phyloP scores from a whole-genome alignment of 2,888 invertebrate genomes.

The Diarsia brunnea region DNA sequence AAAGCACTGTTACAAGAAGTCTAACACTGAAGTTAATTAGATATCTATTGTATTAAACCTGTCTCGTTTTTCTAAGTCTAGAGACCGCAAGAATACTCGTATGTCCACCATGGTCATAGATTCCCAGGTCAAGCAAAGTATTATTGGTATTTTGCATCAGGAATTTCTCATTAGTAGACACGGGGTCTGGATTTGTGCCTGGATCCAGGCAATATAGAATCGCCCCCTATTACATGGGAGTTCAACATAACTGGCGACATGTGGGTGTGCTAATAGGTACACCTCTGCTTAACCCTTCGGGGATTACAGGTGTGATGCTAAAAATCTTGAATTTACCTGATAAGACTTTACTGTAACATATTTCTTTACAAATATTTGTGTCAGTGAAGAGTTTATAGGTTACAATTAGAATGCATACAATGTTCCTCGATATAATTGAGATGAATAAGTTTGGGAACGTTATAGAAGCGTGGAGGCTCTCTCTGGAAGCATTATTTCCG shows the following conservation, averaged over 20 bases:
- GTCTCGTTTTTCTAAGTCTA: background rate
- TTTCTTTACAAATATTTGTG: background rate
- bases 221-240: too few species aligned
- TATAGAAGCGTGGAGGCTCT: conserved; percentile 20
- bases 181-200: too few species aligned
- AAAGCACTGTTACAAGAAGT: background rate
- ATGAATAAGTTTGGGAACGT: conserved; percentile 38
- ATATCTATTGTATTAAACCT: background rate
- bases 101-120: too few species aligned
- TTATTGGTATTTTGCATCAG: too few species aligned
- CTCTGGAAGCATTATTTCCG: conserved; percentile 38
- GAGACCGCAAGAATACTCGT: background rate
- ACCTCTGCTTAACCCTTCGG: background rate
- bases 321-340: background rate
- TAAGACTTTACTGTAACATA: background rate
- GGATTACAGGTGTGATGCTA: background rate
- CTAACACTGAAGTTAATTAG: background rate
- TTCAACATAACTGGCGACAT: background rate
- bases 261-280: background rate
- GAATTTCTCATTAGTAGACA: too few species aligned
- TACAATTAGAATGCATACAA: background rate
- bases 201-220: too few species aligned
- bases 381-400: background rate
- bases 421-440: conserved; percentile 33
- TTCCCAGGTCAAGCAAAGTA: too few species aligned